Base-by-base conservation (phyloP, 2,888 invertebrate species). In the Leptopilina myrica region DNA sequence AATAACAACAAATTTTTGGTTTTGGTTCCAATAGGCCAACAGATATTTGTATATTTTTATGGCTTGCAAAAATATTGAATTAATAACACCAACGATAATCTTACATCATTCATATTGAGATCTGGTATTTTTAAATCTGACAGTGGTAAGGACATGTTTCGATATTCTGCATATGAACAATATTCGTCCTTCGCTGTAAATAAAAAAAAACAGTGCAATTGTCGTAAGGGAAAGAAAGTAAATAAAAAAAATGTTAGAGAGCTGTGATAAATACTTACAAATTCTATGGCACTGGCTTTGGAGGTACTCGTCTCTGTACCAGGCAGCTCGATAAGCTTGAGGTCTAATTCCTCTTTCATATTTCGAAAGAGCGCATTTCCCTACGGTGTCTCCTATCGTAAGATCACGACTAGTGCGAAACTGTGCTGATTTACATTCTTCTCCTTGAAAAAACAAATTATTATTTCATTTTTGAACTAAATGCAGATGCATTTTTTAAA, bases 221-320 rank as follows among this genome's bases (percentile, higher is more conserved):
- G 59, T n/a, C 59, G n/a, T 20, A 62, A 62, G 1, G 5, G 46
- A 33, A 15, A 64, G 49, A 76, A 46, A 64, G n/a, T 64, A 14
- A 33, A 33, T 15, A 20, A 12, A 15, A 56, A 40, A 64, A n/a
- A 59, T n/a, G 2, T 20, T 20, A 20, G 20, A 20, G 20, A 20
- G 20, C n/a, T n/a, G 20, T 20, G 20, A 20, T 20, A 46, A 56
- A 67, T 76, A 93, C 94, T 93, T 85, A 93, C 94, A 93, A 86
- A 95, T 93, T 88, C 94, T 94, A 83, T 93, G 92, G 91, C 97
- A 97, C 88, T 97, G 95, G 91, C 96, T 96, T 90, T 97, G 97
- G 85, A 97, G 94, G 90, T 97, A 97, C 87, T 96, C 96, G 49
- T 96, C 95, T 85, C 95, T 94, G 86, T 94, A 95, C 87, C 94